Base-by-base conservation (phyloP, 1,140 invertebrate genomes). In the Philopotamus ludificatus region DNA sequence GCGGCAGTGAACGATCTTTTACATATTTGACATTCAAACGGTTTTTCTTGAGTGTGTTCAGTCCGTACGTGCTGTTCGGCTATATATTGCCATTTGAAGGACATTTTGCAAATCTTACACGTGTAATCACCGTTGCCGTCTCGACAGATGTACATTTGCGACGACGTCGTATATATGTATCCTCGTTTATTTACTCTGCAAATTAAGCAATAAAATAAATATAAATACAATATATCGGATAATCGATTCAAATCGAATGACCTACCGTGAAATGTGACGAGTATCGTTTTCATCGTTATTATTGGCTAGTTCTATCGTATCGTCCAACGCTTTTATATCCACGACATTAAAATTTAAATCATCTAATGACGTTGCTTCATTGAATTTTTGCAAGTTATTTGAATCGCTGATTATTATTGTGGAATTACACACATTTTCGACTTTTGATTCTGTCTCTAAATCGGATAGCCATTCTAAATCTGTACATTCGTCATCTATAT, bases 401-500 rank as follows among this genome's bases (percentile, higher is more conserved):
- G 47, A 50, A 16, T 25, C 28, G n/a, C n/a, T n/a, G n/a, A n/a
- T n/a, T 7, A 12, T 12, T 12, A 34, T 7, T 34, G 4, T 47
- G 10, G 4, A 47, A 47, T 20, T 16, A 20, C 44, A 47, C 10
- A 9, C 44, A 21, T 10, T n/a, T 34, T 57, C 39, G 4, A 12
- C 45, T 60, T 25, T 42, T n/a, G 26, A 10, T 9, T 59, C 54
- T 58, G 45, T 34, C n/a, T 64, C 63, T n/a, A 53, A 23, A 10
- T 70, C 68, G 3, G 57, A 42, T 22, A 70, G 16, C 68, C 68
- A 70, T 60, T 70, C 68, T 12, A 63, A 44, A 25, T 70, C 50
- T 4, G 68, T 70, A 41, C 45, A 70, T 4, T 60, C 60, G 9
- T 70, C 68, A 10, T 62, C 50, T 42, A 50, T 54, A 15, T 26